These are phyloP conservation scores for Dermatophagoides farinae DNA, from an alignment of 1,140 invertebrate genomes.

Conservation along the genomic window DNA sequence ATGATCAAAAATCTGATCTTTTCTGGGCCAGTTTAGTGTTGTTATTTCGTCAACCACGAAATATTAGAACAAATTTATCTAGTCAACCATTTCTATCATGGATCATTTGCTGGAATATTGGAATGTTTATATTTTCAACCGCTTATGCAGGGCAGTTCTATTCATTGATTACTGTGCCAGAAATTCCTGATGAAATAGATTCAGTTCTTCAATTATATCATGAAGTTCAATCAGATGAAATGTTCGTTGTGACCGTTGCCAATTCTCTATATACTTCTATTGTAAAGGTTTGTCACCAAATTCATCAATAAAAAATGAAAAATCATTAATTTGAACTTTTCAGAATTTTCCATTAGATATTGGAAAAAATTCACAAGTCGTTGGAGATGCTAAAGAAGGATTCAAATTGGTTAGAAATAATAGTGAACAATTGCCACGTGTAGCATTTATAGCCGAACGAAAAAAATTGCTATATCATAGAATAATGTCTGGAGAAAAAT, in stretches of 20 bases:
- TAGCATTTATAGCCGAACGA: background rate
- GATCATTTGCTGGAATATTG: conserved; percentile 7
- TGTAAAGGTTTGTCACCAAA: background rate
- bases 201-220: background rate
- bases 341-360: background rate
- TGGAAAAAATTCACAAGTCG: background rate
- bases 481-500: background rate
- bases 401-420: background rate
- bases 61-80: background rate
- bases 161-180: conserved; percentile 7
- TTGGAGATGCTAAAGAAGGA: background rate
- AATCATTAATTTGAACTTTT: background rate
- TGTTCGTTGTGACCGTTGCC: background rate
- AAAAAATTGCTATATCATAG: background rate
- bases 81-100: background rate
- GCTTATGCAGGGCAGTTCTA: conserved; percentile 6
- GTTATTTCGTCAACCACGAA: conserved; percentile 6
- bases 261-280: conserved; percentile 8
- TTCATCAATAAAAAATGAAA: background rate
- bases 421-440: background rate
- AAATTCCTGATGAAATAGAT: background rate
- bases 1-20: background rate
- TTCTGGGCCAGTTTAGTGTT: background rate
- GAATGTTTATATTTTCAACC: conserved; percentile 6
- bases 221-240: background rate